Base-by-base conservation (phyloP, 2,113 vertebrate species). In the Amazona vittata region DNA sequence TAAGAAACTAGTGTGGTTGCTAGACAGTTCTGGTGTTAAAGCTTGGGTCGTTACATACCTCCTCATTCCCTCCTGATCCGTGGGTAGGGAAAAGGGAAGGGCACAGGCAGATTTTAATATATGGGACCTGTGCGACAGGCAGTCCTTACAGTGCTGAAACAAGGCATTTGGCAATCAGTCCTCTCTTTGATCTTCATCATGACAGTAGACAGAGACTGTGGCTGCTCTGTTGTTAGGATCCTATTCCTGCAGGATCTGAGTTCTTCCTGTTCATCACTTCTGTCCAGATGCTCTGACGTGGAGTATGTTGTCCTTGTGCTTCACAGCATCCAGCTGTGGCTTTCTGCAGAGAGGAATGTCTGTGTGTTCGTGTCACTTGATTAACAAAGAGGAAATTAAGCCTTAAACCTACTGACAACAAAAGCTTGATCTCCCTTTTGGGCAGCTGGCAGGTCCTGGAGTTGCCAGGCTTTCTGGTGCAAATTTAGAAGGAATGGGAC, bases 381-480 rank as follows among this genome's bases (percentile, higher is more conserved):
- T 41, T 69, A 90, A 31, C 47, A 59, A 46, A 62, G 73, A 89
- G 63, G 59, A 95, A 80, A 71, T 89, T 31, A 85, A 82, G 65
- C 35, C 52, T 93, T 77, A 93, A 88, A 75, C n/a, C 55, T 62
- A 29, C 41, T 43, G 33, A 70, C 46, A 70, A 37, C 35, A 70
- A 70, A 78, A 89, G 33, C 41, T 62, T 70, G 62, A 75, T 83
- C 39, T 91, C 24, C 44, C 24, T 63, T 75, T 41, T 11, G 17
- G 84, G 41, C 67, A 70, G 55, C 67, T 70, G 53, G 43, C 50
- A 68, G 19, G 41, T 59, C 65, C 65, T 60, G 33, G 62, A 14
- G 20, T 49, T 90, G 53, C 55, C 63, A 67, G 73, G 81, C 63
- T 86, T 91, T 46, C 71, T 83, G 41, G 57, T 67, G 13, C 52